Evolutionary conservation across 2,797 vertebrate genomes (phyloP), one percentile per base, ranked within the genome.

Genomic region (Phyllotis vaccarum): DNA sequence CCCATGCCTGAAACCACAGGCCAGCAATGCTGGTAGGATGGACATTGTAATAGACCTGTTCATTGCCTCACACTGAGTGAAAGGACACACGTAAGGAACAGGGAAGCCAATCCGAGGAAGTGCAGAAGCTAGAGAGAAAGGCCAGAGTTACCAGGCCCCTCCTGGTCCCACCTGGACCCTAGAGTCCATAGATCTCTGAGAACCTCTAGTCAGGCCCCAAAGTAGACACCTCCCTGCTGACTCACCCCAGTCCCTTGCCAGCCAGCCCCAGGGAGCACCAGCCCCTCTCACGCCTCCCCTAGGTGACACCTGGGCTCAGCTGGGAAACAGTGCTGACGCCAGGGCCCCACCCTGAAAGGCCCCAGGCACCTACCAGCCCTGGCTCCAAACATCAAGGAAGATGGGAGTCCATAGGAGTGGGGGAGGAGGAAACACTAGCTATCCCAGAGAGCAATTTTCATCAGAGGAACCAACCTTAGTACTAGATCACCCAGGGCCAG

Each of bases 231-330:
- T 70, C 46, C 76, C 76, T 40, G 49, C 34, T 90, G 89, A 91
- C 62, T 82, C 78, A 91, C 52, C 78, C 17, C 83, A 49, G n/a
- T 46, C 60, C 70, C 79, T 1, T 21, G 93, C 76, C 87, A 31
- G 46, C 58, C 81, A 31, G 85, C 90, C 66, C 52, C 66, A 43
- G 78, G 85, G 46, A 81, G 86, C 29, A 0, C 80, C 60, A 37
- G 13, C 86, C 89, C 75, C 75, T 24, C 6, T 43, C 76, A 86
- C 83, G 88, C 62, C 86, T 83, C 78, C 37, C 64, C 66, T 10
- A 13, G 54, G 68, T 52, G 90, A 89, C 88, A 34, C 95, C 95
- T 12, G 88, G 56, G 81, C 74, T 81, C 82, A 62, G 80, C 90
- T 29, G 86, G 54, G 66, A 82, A 46, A 37, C 37, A 4, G 54